phyloP scores from a whole-genome alignment of 2,113 vertebrate species.

The Proterorhinus semilunaris region DNA sequence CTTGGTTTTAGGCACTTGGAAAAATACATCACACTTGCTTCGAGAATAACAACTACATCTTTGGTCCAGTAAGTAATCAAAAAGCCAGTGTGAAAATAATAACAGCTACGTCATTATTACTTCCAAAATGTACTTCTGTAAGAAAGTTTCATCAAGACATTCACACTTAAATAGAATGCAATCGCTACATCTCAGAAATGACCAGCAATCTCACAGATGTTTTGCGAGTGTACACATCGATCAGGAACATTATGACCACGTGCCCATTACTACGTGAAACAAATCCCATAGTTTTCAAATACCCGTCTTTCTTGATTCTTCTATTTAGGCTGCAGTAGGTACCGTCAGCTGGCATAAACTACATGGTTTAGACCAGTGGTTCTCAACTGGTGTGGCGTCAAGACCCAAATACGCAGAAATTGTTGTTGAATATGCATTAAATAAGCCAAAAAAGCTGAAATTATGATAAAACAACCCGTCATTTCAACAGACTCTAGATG shows the following conservation, averaged over 20 bases:
- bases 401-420: no score
- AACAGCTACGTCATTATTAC: slow-evolving; percentile 52
- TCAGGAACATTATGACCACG: slow-evolving; percentile 2
- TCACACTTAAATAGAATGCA: slow-evolving; percentile 58
- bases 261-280: background rate
- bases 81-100: slow-evolving; percentile 69
- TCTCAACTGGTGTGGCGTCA: no score
- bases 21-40: slow-evolving; percentile 69
- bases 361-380: background rate
- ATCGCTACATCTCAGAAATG: slow-evolving; percentile 72
- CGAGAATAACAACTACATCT: slow-evolving; percentile 70
- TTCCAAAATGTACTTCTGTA: slow-evolving; percentile 56
- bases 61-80: slow-evolving; percentile 75
- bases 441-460: no score
- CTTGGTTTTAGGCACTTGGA: slow-evolving; percentile 79
- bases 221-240: slow-evolving; percentile 40
- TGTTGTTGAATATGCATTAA: no score
- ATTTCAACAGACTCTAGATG: no score
- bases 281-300: background rate
- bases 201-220: slow-evolving; percentile 68
- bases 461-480: no score
- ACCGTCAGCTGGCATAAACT: background rate
- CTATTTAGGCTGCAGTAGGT: background rate
- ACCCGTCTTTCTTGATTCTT: background rate
- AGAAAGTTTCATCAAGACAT: slow-evolving; percentile 44